Conservation (phyloP, 2,113 vertebrate genomes). For the Ovis canadensis region DNA sequence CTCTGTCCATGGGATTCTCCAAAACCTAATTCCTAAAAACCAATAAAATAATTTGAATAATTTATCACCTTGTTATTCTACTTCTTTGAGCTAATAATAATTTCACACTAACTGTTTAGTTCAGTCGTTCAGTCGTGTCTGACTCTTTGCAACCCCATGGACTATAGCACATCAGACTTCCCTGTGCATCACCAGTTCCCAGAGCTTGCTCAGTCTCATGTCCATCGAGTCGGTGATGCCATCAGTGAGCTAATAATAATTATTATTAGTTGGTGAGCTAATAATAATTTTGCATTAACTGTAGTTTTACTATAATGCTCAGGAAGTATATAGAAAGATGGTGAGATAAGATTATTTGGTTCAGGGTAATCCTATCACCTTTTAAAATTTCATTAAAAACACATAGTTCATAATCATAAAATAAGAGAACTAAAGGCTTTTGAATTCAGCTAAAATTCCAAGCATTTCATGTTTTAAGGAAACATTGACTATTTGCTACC, state of each 20-base stretch:
- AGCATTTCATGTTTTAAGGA: not conserved
- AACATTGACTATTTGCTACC: not conserved
- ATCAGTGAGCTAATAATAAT: not conserved
- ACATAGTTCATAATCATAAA: not conserved
- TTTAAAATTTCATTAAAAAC: not conserved
- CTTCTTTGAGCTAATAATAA: not conserved
- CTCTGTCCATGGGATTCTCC: no score
- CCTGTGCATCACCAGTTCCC: not conserved
- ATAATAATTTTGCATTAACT: not conserved
- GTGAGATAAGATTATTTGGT: not conserved
- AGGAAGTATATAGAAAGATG: not conserved
- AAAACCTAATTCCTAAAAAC: not conserved
- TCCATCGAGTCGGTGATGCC: not conserved
- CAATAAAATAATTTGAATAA: not conserved
- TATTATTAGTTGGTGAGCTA: not conserved
- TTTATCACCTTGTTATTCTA: not conserved
- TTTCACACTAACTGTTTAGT: not conserved
- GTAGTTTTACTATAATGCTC: not conserved
- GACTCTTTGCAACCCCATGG: not conserved
- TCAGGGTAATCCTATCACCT: not conserved
- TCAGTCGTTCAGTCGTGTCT: accelerated
- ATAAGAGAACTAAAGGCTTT: not conserved
- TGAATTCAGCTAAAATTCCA: not conserved
- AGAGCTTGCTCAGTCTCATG: not conserved
- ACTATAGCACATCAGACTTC: not conserved